Evolutionary conservation across 1,140 invertebrate species (phyloP), one percentile per base, ranked within the genome.

Genomic region (Drosophila lacteicornis): DNA sequence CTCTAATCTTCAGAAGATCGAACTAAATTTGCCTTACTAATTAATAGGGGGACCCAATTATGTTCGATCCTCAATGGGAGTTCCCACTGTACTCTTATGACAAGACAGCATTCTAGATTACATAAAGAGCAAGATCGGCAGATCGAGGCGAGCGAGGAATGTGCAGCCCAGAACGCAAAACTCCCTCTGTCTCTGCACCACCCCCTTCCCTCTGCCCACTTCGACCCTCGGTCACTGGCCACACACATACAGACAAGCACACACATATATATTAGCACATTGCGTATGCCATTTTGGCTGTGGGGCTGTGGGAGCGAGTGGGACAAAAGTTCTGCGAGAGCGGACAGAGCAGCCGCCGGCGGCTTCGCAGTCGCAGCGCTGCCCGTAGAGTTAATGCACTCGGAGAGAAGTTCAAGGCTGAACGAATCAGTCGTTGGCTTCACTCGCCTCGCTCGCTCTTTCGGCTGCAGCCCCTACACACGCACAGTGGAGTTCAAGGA

Each of bases 381-480:
- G 82, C 45, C 59, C 78, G 71, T 77, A 88, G 80, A 91, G 88
- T 91, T 91, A 91, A 91, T 91, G 88, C 88, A 91, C 88, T 91
- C 88, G 68, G 56, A 74, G 73, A 91, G 88, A 91, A 91, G 88
- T 91, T 91, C 88, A 91, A 91, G 88, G 88, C 88, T 91, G 90
- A 90, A 84, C 88, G 85, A 91, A 91, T 91, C 88, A 85, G 88
- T 90, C 88, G 88, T 77, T 88, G 66, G 81, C 67, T 79, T 83
- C 77, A 66, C 67, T 69, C 68, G 61, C 75, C 63, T 82, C 75
- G 46, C 66, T 79, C 65, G 33, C 53, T 73, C 53, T 36, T 36
- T 73, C 67, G 45, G 53, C 82, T 81, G 84, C 71, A 80, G 84
- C 86, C 79, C 84, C 67, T 65, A 66, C 50, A 56, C 30, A 46